Percentiles rank a stretch among this genome's conserved stretches.
These are phyloP conservation scores for Dendronephthya gigantea DNA, from an alignment of 64 coral and sea anemone species.

Conservation along the genomic window DNA sequence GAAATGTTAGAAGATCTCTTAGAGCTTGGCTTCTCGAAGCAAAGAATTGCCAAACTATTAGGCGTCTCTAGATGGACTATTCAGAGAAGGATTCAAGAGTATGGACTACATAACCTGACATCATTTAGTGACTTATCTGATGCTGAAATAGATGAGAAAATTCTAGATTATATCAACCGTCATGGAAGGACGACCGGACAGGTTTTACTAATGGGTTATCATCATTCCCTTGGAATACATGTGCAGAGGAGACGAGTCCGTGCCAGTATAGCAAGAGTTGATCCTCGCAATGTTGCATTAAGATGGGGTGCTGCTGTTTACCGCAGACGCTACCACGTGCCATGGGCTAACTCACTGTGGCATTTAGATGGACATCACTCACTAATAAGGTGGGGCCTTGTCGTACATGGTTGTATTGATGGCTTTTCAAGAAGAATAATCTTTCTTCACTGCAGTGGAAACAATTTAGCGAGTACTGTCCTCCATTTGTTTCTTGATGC, in stretches of 20 bases:
- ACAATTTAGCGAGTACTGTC: not conserved
- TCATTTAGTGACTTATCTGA: no score
- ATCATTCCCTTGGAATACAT: not conserved
- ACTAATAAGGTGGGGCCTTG: conserved; percentile 19
- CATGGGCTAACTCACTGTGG: conserved; percentile 14
- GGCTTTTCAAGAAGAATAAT: conserved; percentile 21
- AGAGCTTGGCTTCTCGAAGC: not conserved
- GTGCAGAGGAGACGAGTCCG: conserved; percentile 15
- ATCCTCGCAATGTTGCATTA: conserved; percentile 11
- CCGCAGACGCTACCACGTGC: conserved; percentile 5
- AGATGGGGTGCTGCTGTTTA: conserved; percentile 26
- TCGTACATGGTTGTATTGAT: conserved; percentile 28
- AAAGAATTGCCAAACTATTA: conserved; percentile 4
- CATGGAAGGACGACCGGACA: not conserved
- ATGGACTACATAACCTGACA: not conserved
- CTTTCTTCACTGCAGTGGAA: conserved; percentile 5
- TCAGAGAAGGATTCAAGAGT: not conserved
- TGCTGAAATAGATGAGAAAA: no score
- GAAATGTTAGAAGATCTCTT: conserved; percentile 4
- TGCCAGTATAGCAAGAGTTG: conserved; percentile 2
- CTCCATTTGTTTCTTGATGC: not conserved
- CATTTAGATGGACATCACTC: conserved; percentile 20
- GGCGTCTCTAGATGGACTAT: conserved; percentile 38
- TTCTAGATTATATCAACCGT: no score
- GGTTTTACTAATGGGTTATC: not conserved